These are phyloP conservation scores for Phania funesta DNA, from an alignment of 2,888 invertebrate species.

Conservation along the genomic window DNA sequence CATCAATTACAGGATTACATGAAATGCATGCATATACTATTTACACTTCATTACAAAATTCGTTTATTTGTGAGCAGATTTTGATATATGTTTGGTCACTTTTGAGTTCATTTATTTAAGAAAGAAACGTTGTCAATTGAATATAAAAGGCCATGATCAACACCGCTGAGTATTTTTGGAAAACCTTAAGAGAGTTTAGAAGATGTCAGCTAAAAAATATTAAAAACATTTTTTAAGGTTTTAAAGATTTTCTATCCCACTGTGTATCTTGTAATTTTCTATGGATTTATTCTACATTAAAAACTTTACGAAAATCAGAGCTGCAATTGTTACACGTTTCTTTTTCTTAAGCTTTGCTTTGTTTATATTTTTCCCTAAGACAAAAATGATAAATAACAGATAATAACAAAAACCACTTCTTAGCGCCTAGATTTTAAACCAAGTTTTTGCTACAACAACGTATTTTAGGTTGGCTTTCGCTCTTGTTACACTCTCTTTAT, in stretches of 20 bases:
- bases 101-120: no score
- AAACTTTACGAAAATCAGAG: conserved; percentile 29
- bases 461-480: background rate
- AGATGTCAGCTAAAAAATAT: no score
- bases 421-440: conserved; percentile 46
- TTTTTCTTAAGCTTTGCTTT: background rate
- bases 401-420: conserved; percentile 7
- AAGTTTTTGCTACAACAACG: conserved; percentile 1
- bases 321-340: conserved; percentile 34
- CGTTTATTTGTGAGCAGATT: no score
- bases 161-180: no score
- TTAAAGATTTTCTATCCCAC: background rate
- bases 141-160: no score
- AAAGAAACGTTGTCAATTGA: no score
- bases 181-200: no score
- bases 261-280: background rate
- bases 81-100: no score
- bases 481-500: conserved; percentile 15
- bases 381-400: conserved; percentile 8
- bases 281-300: background rate
- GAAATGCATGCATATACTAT: no score
- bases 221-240: no score
- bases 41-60: no score
- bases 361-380: conserved; percentile 9
- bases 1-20: no score